These are phyloP conservation scores for Maniola jurtina DNA, from an alignment of 1,140 invertebrate species.

Conservation along the genomic window DNA sequence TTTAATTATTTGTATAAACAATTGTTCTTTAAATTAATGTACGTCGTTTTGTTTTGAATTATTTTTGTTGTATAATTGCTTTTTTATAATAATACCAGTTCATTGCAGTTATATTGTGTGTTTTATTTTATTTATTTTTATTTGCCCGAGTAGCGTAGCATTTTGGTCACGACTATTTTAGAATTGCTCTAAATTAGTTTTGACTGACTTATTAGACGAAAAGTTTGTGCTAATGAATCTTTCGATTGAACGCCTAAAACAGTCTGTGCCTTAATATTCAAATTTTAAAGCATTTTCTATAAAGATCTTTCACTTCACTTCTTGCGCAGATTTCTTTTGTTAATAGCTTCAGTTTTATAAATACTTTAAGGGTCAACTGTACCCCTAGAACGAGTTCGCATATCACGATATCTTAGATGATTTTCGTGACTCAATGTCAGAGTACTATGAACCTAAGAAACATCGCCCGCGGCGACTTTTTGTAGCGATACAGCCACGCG, in stretches of 20 bases:
- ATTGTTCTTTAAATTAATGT: constrained; percentile 85
- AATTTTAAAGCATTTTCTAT: constrained; percentile 2
- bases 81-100: constrained; percentile 85
- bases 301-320: not conserved
- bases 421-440: too few species aligned
- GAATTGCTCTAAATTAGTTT: constrained; percentile 43
- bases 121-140: constrained; percentile 79
- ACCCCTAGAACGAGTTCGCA: not conserved
- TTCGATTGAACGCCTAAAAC: constrained; percentile 35
- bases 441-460: too few species aligned
- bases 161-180: constrained; percentile 51
- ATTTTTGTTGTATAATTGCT: constrained; percentile 85
- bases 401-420: too few species aligned
- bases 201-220: constrained; percentile 33
- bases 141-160: constrained; percentile 67
- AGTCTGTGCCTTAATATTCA: constrained; percentile 48
- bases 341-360: constrained; percentile 15
- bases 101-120: constrained; percentile 83
- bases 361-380: not conserved
- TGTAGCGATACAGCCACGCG: too few species aligned
- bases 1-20: constrained; percentile 82
- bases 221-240: constrained; percentile 68
- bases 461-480: too few species aligned
- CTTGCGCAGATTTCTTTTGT: constrained; percentile 16
- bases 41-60: constrained; percentile 84